Percentiles rank a stretch among this genome's conserved stretches.
These are phyloP conservation scores for Pipistrellus pipistrellus DNA, from an alignment of 2,797 vertebrate species.

Conservation along the genomic window DNA sequence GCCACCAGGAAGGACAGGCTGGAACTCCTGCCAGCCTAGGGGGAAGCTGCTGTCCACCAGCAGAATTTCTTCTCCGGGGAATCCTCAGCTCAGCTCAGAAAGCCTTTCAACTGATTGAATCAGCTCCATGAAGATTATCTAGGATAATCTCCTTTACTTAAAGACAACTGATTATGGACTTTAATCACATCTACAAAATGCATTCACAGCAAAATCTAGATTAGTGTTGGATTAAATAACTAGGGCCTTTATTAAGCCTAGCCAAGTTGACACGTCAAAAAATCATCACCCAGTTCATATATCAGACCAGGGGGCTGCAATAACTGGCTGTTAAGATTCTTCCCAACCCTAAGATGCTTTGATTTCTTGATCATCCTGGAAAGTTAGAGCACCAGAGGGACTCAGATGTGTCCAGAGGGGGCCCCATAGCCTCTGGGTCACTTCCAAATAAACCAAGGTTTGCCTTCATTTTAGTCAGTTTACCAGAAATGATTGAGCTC, in stretches of 20 bases:
- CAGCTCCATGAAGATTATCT: not conserved
- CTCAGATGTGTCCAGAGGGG: not conserved
- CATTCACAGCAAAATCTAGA: constrained; percentile 3
- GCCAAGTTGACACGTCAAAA: not conserved
- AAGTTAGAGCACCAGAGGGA: not conserved
- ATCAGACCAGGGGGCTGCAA: not conserved
- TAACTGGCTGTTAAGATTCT: constrained; percentile 2
- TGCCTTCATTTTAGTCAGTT: not conserved
- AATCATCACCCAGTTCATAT: not conserved
- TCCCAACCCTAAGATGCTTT: not conserved
- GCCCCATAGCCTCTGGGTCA: not conserved
- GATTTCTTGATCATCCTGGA: constrained; percentile 5
- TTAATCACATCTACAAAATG: constrained; percentile 49
- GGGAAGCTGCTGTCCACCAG: not conserved
- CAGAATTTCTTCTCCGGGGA: not conserved
- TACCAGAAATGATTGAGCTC: not conserved
- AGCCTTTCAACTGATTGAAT: not conserved
- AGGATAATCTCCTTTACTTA: not conserved
- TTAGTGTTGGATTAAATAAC: not conserved
- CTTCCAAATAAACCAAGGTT: not conserved
- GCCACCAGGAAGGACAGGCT: not conserved
- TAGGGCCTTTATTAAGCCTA: not conserved
- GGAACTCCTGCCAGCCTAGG: not conserved
- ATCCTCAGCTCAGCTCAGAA: not conserved
- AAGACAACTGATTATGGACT: constrained; percentile 41